Evolutionary conservation across 1,140 invertebrate genomes (phyloP).

Genomic region (Temnothorax longispinosus): DNA sequence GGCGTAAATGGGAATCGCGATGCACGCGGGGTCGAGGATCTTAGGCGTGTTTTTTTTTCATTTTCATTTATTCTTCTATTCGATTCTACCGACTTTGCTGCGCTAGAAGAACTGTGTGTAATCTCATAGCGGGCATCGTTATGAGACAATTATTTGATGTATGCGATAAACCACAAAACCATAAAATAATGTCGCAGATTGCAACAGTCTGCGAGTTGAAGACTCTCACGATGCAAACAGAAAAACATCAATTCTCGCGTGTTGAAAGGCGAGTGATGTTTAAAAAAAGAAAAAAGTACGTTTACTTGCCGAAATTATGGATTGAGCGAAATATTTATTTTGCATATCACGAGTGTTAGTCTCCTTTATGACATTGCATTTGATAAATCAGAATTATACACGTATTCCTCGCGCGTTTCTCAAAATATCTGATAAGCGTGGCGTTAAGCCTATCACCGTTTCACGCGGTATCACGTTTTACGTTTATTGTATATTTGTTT

Average conservation of each 20-base stretch:
- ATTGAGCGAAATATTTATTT: conserved; percentile 19
- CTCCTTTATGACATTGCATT: neutral
- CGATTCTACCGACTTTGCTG: neutral
- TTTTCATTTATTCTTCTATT: conserved; percentile 20
- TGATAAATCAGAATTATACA: conserved; percentile 42
- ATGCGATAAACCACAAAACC: neutral
- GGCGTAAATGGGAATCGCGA: conserved; percentile 61
- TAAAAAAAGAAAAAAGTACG: neutral
- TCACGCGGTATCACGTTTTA: neutral
- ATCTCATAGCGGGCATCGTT: neutral
- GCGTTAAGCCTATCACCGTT: neutral
- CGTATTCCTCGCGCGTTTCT: neutral
- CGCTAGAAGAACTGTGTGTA: neutral
- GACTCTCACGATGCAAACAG: neutral
- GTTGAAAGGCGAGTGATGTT: too few relatives aligned
- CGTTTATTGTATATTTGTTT: conserved; percentile 18
- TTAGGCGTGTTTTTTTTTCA: conserved; percentile 38
- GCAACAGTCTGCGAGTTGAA: neutral
- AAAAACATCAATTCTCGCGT: too few relatives aligned
- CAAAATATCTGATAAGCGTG: conserved; percentile 42
- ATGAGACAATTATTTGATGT: neutral
- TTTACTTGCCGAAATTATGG: neutral
- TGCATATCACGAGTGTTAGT: neutral
- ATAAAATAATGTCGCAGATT: neutral
- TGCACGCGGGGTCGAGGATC: conserved; percentile 66